Base-by-base conservation (phyloP, 2,888 invertebrate species). In the Abrostola triplasia region DNA sequence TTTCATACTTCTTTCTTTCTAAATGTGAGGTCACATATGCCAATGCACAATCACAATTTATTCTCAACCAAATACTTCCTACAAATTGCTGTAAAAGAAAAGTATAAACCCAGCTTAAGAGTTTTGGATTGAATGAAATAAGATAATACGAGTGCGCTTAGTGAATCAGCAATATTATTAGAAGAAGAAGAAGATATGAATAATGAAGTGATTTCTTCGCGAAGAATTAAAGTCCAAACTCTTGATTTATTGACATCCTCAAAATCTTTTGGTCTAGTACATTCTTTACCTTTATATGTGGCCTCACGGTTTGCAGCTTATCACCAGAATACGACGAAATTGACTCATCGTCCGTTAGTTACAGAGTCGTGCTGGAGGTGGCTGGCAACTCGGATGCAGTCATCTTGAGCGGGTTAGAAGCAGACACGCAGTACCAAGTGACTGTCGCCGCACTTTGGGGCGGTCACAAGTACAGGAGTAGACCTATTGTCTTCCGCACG, bases 281-380 rank as follows among this genome's bases (percentile, higher is more conserved):
- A 5, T 35, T 69, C 41, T 60, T 41, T 24, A 8, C 6, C 5
- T 12, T 85, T 82, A 76, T 77, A 87, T 86, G 85, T 88, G 82
- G 74, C 73, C 71, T 81, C 81, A 79, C 82, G 83, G 76, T 78
- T 69, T 73, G 63, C 67, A 72, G 83, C 90, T 87, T 92, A 85
- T 73, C 69, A 84, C 84, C 85, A 84, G 85, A 91, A 85, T 87
- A 86, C 92, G 81, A 90, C 86, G 92, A 93, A 91, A 93, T 95
- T 96, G 95, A 96, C 95, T 95, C 94, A 95, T 93, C 83, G 87
- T 82, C 87, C 93, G 95, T 97, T 97, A 98, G 98, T 98, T 98
- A 97, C 97, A 98, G 98, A 96, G 97, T 98, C 96, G 98, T 98
- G 95, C 96, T 97, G 95, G 97, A 97, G 91, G 98, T 98, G 90